Evolutionary conservation across 2,888 invertebrate species (phyloP).

Genomic region (Drosophila recens): DNA sequence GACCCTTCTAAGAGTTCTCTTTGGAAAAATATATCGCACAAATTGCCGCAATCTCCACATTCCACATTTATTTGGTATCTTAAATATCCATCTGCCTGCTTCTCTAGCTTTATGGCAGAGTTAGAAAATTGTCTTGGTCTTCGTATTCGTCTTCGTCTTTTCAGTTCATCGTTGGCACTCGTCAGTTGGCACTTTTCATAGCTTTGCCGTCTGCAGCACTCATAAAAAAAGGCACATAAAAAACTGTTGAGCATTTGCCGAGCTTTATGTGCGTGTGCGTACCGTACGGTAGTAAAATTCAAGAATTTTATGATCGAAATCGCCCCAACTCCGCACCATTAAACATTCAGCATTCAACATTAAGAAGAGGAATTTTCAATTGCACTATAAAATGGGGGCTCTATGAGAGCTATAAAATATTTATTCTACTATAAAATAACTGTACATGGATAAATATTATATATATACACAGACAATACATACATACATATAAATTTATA

Average conservation of each 20-base stretch:
- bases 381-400: slow-evolving; percentile 75
- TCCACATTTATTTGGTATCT: slow-evolving; percentile 38
- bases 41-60: slow-evolving; percentile 11
- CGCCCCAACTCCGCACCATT: slow-evolving; percentile 5
- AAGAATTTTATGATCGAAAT: slow-evolving; percentile 50
- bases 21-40: neutral
- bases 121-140: neutral
- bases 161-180: slow-evolving; percentile 24
- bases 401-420: slow-evolving; percentile 81
- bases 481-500: slow-evolving; percentile 48
- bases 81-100: slow-evolving; percentile 5
- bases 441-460: slow-evolving; percentile 67
- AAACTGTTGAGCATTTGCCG: slow-evolving; percentile 59
- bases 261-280: slow-evolving; percentile 17
- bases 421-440: slow-evolving; percentile 81
- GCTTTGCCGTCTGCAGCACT: slow-evolving; percentile 49
- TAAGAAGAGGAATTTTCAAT: slow-evolving; percentile 47
- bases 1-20: neutral
- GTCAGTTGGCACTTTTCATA: slow-evolving; percentile 59
- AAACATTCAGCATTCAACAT: slow-evolving; percentile 18
- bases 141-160: neutral
- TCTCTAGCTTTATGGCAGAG: slow-evolving; percentile 2
- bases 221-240: slow-evolving; percentile 74
- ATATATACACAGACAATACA: slow-evolving; percentile 48
- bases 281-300: slow-evolving; percentile 53